A percentile compares a stretch with the other conserved stretches of the same genome.
phyloP scores from a whole-genome alignment of 2,113 vertebrate genomes.

The Chrysemys picta region DNA sequence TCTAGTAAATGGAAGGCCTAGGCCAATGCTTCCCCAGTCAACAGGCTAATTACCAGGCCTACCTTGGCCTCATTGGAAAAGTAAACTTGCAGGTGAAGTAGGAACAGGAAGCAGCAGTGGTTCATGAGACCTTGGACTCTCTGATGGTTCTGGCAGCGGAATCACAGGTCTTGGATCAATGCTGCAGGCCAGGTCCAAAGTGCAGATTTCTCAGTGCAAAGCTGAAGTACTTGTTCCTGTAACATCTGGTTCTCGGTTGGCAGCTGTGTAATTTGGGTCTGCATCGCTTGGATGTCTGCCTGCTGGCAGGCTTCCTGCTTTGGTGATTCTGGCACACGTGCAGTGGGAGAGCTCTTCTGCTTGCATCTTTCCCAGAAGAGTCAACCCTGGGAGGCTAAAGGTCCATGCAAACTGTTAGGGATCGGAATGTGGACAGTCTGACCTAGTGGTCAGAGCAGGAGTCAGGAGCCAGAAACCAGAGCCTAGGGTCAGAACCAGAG shows the following conservation, averaged over 20 bases:
- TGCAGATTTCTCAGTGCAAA: background rate
- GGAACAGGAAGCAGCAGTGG: background rate
- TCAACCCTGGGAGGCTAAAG: background rate
- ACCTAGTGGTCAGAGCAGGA: background rate
- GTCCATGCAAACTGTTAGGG: background rate
- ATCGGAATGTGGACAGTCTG: background rate
- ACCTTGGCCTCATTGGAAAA: background rate
- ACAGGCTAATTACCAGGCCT: background rate
- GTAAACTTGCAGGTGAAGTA: background rate
- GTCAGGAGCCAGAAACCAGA: background rate
- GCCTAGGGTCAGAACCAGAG: background rate
- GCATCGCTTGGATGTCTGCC: background rate
- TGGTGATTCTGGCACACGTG: background rate
- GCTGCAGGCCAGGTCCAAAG: background rate
- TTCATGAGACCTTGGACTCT: background rate
- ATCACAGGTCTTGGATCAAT: background rate
- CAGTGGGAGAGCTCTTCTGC: background rate
- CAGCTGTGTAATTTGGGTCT: background rate
- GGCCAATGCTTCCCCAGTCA: background rate
- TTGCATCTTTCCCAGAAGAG: background rate
- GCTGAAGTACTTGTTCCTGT: background rate
- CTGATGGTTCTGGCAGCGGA: background rate
- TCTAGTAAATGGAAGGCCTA: background rate
- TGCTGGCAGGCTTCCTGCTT: background rate
- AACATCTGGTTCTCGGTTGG: background rate